A percentile compares a stretch with the other conserved stretches of the same genome.
phyloP scores from a whole-genome alignment of 2,113 vertebrate genomes.

The Xiphorhynchus elegans region DNA sequence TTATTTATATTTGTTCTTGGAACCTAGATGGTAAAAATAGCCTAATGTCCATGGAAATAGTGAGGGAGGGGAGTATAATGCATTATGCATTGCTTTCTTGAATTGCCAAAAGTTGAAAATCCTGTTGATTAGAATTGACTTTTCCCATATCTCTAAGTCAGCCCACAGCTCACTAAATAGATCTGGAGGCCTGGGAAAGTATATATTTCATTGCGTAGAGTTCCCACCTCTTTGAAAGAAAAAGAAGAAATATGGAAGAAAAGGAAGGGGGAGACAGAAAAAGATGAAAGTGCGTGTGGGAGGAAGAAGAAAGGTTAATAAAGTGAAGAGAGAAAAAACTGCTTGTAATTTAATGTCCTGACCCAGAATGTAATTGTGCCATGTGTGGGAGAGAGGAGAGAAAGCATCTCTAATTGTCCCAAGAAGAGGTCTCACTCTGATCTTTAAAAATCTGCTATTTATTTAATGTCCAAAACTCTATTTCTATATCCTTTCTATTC shows the following conservation, averaged over 20 bases:
- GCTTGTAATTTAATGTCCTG: neutral
- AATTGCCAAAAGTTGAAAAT: conserved; percentile 44
- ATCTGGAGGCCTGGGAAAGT: conserved; percentile 53
- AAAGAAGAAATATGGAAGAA: conserved; percentile 1
- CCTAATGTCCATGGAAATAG: conserved; percentile 19
- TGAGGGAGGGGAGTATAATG: neutral
- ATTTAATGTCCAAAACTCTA: neutral
- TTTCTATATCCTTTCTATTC: neutral
- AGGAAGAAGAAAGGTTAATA: neutral
- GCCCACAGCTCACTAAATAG: neutral
- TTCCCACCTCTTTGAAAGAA: neutral
- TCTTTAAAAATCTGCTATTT: neutral
- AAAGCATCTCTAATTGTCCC: neutral
- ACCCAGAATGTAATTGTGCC: neutral
- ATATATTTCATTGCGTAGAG: neutral
- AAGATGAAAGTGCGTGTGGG: neutral
- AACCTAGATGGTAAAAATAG: conserved; percentile 37
- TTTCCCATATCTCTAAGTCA: conserved; percentile 50
- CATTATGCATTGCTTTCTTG: conserved; percentile 14
- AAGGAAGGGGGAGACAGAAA: neutral
- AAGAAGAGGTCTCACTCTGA: neutral
- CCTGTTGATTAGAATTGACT: conserved; percentile 12
- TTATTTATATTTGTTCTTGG: conserved; percentile 47
- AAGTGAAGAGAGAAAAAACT: neutral
- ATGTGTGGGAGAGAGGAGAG: neutral